Base-by-base conservation (phyloP, 2,888 invertebrate genomes). In the Drosophila meridionalis region DNA sequence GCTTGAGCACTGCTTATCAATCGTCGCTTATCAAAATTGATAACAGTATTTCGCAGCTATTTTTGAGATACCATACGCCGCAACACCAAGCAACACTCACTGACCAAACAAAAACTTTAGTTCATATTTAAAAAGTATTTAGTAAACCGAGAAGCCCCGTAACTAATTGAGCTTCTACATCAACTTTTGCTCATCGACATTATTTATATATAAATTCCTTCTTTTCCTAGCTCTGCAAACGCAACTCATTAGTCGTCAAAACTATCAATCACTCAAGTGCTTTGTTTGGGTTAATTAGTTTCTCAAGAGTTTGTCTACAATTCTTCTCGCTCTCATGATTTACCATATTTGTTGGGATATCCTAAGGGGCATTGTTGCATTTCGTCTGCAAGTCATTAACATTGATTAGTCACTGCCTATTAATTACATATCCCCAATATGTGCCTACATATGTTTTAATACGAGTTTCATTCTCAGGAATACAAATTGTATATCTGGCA, bases 321-420 rank as follows among this genome's bases (percentile, higher is more conserved):
- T 45, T 56, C n/a, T 50, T 68, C 62, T 57, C 32, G 32, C 65
- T 70, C 58, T 48, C 76, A 70, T 64, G 0, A 32, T 38, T 14
- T 14, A 50, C 45, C n/a, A 48, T 52, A 48, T 34, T 61, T 58
- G 8, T 56, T n/a, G 26, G 20, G 12, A 48, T 64, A 67, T 70
- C 71, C 73, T 61, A 38, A 60, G 78, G 78, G 75, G 67, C 62
- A 72, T 73, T 73, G 55, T n/a, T 83, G 73, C 80, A 87, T 32
- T 84, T 87, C 73, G 71, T 80, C 78, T 76, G 74, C 55, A 71
- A 80, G 72, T 83, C 87, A 84, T 84, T 87, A 85, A 67, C 78
- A 76, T 81, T 83, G 80, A 84, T 73, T 73, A 80, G 72, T 73
- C 63, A 69, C 66, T 69, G 64, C 42, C 30, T 14, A 34, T 48